Conservation (phyloP, 2,888 invertebrate species). For the Poecilus cupreus region DNA sequence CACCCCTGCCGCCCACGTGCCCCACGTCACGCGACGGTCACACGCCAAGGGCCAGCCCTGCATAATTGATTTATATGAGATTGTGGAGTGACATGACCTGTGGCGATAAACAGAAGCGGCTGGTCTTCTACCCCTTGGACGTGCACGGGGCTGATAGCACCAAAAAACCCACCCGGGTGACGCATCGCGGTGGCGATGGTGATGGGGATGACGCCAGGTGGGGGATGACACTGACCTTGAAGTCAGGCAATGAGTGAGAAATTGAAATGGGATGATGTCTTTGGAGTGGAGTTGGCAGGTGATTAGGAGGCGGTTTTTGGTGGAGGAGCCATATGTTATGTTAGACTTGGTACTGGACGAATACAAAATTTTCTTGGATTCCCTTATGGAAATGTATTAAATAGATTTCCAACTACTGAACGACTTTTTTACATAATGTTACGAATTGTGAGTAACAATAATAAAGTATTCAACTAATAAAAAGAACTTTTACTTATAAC, state of each 20-base stretch:
- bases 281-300: not conserved
- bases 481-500: too few species aligned
- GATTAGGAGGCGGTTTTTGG: not conserved
- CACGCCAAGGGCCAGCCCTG: slow-evolving; percentile 36
- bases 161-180: not conserved
- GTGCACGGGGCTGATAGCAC: not conserved
- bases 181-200: not conserved
- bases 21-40: slow-evolving; percentile 23
- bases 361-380: too few species aligned
- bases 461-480: too few species aligned
- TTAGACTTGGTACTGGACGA: too few species aligned
- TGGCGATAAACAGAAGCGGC: slow-evolving; percentile 38
- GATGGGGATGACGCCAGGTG: not conserved
- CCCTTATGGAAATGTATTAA: too few species aligned
- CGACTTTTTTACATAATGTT: too few species aligned
- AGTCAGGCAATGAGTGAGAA: not conserved
- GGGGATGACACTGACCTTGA: not conserved
- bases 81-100: slow-evolving; percentile 52
- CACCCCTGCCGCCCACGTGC: not conserved
- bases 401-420: too few species aligned
- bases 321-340: too few species aligned
- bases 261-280: not conserved
- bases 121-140: not conserved
- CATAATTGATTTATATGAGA: slow-evolving; percentile 59
- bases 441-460: too few species aligned